Base-by-base conservation (phyloP, 2,888 invertebrate genomes). In the Temnothorax ravouxi region DNA sequence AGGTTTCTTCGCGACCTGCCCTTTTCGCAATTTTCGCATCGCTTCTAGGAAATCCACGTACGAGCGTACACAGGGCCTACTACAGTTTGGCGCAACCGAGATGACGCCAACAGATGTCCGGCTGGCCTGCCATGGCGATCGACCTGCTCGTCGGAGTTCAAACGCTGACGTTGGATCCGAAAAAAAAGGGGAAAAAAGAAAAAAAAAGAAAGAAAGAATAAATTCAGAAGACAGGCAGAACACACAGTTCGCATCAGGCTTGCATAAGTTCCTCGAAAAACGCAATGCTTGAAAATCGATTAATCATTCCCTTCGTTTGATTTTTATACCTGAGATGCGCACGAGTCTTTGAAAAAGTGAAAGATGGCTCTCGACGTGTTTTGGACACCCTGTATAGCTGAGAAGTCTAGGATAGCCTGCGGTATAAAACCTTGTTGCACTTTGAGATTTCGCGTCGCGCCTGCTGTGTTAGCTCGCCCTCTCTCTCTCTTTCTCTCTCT, bases 111-210 rank as follows among this genome's bases (percentile, higher is more conserved):
- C 86, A 90, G 88, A 86, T 90, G 90, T 87, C 84, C 76, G 74
- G 50, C 41, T 88, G 86, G 85, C 86, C 87, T 89, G 90, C 86
- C 87, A 87, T 90, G 90, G 84, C 87, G 85, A 89, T 87, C 79
- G 88, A 83, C 81, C 84, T 76, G 52, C 87, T 83, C 84, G 69
- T 72, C 56, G 61, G 83, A 84, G 80, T 84, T 83, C 61, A 88
- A 85, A 87, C 52, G 75, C 54, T 66, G 61, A 62, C 52, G 62
- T 59, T 67, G 50, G 25, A 67, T 34, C 29, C 6, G 6, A 38
- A 5, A 18, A 56, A 50, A 38, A 13, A 15, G 6, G 15, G 6
- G 1, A 44, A 56, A 71, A 47, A 0, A 13, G 15, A 0, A 15
- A 15, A 11, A 34, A 15, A n/a, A n/a, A 25, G 6, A 34, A 29